phyloP scores from a whole-genome alignment of 2,888 invertebrate genomes.

The Machimus atricapillus region DNA sequence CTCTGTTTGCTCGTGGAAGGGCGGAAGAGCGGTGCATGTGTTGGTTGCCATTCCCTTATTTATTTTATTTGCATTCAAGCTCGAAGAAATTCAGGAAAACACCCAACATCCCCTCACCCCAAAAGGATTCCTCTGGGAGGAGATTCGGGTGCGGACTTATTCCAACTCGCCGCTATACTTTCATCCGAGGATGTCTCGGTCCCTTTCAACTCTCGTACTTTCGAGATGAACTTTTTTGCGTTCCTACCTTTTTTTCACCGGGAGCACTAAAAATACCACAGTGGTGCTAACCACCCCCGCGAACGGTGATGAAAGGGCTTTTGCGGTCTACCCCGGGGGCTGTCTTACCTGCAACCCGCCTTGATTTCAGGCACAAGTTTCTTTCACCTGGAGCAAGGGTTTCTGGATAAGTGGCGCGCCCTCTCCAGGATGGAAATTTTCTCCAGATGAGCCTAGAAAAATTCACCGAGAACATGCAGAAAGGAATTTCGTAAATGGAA shows the following conservation, averaged over 20 bases:
- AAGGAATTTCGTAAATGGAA: conserved; percentile 32
- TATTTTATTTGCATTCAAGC: conserved; percentile 38
- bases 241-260: background rate
- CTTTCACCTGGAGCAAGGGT: conserved; percentile 18
- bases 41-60: background rate
- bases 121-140: background rate
- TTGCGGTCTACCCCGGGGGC: conserved; percentile 6
- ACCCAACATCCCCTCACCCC: background rate
- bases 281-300: background rate
- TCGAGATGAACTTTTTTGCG: conserved; percentile 23
- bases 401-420: conserved; percentile 9
- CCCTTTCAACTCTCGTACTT: conserved; percentile 1
- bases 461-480: background rate
- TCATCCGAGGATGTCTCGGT: background rate
- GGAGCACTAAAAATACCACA: background rate
- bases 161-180: conserved; percentile 6
- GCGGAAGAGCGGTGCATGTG: background rate
- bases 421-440: background rate
- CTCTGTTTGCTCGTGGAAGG: background rate
- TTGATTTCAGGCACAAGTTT: background rate
- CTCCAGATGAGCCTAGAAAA: conserved; percentile 28
- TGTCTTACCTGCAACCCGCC: background rate
- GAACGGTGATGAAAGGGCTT: conserved; percentile 34
- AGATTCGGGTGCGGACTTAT: background rate
- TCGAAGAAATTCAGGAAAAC: conserved; percentile 26